These are phyloP conservation scores for Callosobruchus maculatus DNA, from an alignment of 2,888 invertebrate species.

Conservation along the genomic window DNA sequence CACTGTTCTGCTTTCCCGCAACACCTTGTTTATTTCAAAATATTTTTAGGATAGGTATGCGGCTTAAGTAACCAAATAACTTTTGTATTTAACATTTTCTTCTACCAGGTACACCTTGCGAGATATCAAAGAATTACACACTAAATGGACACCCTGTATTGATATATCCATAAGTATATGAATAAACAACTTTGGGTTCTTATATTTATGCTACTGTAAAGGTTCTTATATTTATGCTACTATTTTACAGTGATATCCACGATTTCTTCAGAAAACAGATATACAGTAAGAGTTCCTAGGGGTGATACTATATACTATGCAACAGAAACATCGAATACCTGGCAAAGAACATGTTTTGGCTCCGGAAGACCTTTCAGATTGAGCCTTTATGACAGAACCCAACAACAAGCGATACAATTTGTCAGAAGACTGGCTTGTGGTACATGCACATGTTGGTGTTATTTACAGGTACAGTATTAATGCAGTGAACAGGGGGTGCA, in stretches of 20 bases:
- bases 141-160: no score
- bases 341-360: conserved; percentile 68
- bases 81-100: no score
- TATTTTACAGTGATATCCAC: conserved; percentile 10
- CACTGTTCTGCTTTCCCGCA: no score
- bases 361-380: conserved; percentile 71
- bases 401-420: conserved; percentile 77
- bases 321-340: conserved; percentile 61
- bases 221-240: no score
- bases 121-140: no score
- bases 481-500: background rate
- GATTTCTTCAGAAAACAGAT: conserved; percentile 65
- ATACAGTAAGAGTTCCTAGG: conserved; percentile 66
- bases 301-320: conserved; percentile 76
- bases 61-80: no score
- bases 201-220: no score
- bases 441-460: conserved; percentile 64
- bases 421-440: conserved; percentile 67
- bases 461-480: conserved; percentile 57
- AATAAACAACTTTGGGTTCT: no score
- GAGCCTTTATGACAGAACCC: conserved; percentile 77
- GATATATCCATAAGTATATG: no score
- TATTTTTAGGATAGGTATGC: no score
- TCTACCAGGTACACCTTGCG: no score
- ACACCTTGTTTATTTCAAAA: no score